These are phyloP conservation scores for Hoplias malabaricus DNA, from an alignment of 2,113 vertebrate genomes.

Conservation along the genomic window DNA sequence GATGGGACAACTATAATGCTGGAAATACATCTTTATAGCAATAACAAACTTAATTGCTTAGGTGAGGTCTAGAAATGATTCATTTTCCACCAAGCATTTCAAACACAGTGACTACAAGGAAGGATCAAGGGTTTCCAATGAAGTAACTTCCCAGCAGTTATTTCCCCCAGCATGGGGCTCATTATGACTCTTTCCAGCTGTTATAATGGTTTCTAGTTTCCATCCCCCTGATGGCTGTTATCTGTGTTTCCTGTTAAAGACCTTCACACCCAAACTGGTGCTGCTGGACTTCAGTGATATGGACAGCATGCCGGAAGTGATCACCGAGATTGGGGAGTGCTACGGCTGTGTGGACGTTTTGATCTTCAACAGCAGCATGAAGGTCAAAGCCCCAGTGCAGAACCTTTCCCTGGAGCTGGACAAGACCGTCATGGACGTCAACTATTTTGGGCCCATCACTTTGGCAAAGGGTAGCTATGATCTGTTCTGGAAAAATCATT, in stretches of 20 bases:
- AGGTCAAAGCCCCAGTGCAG: conserved; percentile 87
- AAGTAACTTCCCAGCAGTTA: background rate
- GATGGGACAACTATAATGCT: background rate
- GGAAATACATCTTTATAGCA: background rate
- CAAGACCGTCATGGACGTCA: conserved; percentile 93
- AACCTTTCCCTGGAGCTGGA: conserved; percentile 87
- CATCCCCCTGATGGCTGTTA: conserved; percentile 7
- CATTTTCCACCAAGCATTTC: background rate
- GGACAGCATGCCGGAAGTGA: conserved; percentile 80
- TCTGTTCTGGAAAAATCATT: background rate
- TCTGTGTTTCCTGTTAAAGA: conserved; percentile 71
- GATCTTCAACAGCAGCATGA: conserved; percentile 90
- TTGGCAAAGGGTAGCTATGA: conserved; percentile 85
- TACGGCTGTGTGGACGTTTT: conserved; percentile 92
- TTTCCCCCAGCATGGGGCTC: background rate
- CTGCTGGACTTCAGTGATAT: conserved; percentile 90
- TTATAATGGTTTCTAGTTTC: conserved; percentile 29
- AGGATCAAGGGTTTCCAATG: background rate
- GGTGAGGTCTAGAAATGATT: background rate
- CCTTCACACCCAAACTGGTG: conserved; percentile 89
- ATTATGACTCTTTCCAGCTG: background rate
- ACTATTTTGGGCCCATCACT: conserved; percentile 92
- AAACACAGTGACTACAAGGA: background rate
- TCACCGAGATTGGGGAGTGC: conserved; percentile 84
- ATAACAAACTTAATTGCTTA: background rate